Percentiles rank a stretch among this genome's conserved stretches.
phyloP scores from a whole-genome alignment of 2,113 vertebrate genomes.

The Pogonocichla stellata region DNA sequence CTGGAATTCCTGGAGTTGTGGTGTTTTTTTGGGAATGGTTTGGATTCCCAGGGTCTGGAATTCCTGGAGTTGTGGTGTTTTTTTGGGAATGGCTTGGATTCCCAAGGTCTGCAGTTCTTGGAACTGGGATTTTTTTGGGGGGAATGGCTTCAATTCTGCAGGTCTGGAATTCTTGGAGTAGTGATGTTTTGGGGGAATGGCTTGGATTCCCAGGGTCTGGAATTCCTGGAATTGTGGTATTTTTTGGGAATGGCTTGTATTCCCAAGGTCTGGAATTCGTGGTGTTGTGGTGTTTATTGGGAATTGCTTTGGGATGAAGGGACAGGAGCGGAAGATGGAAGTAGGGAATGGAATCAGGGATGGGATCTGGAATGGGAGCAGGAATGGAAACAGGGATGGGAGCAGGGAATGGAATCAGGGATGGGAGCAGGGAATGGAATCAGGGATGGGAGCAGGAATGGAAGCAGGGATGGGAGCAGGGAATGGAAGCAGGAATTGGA shows the following conservation, averaged over 20 bases:
- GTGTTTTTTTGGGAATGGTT: neutral
- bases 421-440: neutral
- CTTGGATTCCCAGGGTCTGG: neutral
- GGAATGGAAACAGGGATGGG: neutral
- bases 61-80: neutral
- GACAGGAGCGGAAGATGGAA: too few species aligned
- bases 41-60: neutral
- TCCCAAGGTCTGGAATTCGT: neutral
- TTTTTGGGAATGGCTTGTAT: neutral
- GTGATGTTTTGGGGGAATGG: neutral
- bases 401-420: neutral
- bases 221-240: neutral
- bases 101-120: neutral
- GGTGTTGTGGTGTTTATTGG: too few species aligned
- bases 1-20: neutral
- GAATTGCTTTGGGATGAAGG: too few species aligned
- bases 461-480: neutral
- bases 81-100: neutral
- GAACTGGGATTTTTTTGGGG: too few species aligned
- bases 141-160: neutral
- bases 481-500: neutral
- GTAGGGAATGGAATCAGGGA: too few species aligned
- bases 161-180: neutral
- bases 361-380: neutral
- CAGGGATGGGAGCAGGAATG: neutral